Base-by-base conservation (phyloP, 2,888 invertebrate genomes). In the Eurytoma californica region DNA sequence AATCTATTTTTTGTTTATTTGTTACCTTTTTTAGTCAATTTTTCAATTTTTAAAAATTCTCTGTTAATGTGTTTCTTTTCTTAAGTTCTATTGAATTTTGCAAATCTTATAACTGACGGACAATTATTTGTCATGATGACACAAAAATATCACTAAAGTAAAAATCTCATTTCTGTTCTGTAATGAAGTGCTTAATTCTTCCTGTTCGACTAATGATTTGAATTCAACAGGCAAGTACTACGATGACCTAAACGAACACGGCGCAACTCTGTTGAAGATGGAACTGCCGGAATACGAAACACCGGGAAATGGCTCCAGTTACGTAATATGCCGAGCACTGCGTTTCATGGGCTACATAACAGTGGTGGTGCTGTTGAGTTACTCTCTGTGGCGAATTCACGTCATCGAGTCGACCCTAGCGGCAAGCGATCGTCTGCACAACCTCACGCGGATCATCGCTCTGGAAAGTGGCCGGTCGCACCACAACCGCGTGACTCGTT, bases 301-400 rank as follows among this genome's bases (percentile, higher is more conserved):
- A 1, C 68, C 47, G 0, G 53, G 66, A 12, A 16, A 47, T 0
- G 66, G 70, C 9, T 20, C 49, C 2, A 49, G 58, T 9, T 57
- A 53, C 20, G 68, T 20, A 13, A 12, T 78, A 18, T 60, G 7
- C 12, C 61, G 78, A 2, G 68, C 65, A 0, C 2, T 78, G 0
- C 77, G 77, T 12, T 39, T 72, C 53, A 57, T 72, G 4, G 28
- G n/a, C 47, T 74, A 74, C 58, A 18, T 73, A 1, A 13, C 66
- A 13, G 49, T 76, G 0, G 13, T 81, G 3, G 49, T 73, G 0
- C 72, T 81, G 0, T 20, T 77, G 7, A 30, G 66, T 14, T 81
- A 79, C 24, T 68, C 69, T 12, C 57, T 81, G 9, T 81, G 81
- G 81, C 79, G 79, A 1, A 77, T 77, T 7, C 74, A 39, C 2